Evolutionary conservation across 92 coral and sea anemone genomes (phyloP).

Genomic region (Pocillopora grandis): DNA sequence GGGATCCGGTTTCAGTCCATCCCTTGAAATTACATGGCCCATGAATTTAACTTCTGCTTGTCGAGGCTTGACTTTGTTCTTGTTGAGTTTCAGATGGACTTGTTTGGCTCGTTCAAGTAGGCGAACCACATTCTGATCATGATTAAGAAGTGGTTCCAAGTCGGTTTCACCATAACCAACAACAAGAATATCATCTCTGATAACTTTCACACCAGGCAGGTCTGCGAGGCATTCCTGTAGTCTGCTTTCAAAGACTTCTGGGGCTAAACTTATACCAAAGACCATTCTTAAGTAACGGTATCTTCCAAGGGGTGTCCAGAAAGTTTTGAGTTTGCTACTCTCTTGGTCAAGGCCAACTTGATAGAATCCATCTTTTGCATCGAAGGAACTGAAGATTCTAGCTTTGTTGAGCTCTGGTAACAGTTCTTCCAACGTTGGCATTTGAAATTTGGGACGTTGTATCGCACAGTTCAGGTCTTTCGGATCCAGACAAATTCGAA

Average conservation of each 20-base stretch:
- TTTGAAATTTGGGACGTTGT: constrained; percentile 46
- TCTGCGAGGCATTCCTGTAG: constrained; percentile 44
- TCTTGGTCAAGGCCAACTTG: constrained; percentile 41
- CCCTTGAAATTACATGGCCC: constrained; percentile 45
- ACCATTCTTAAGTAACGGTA: constrained; percentile 47
- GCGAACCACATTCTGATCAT: constrained; percentile 39
- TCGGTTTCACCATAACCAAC: constrained; percentile 45
- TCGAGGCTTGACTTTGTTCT: constrained; percentile 14
- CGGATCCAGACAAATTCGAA: constrained; percentile 56
- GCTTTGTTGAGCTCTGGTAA: constrained; percentile 51
- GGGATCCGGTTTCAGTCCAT: constrained; percentile 53
- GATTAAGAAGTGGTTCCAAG: constrained; percentile 29
- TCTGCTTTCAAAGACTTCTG: constrained; percentile 51
- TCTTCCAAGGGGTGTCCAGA: constrained; percentile 62
- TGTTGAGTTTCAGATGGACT: constrained; percentile 42
- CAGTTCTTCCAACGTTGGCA: constrained; percentile 54
- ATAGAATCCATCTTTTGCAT: constrained; percentile 58
- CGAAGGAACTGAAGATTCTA: constrained; percentile 33
- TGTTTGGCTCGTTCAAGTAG: constrained; percentile 45
- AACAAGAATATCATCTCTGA: constrained; percentile 49
- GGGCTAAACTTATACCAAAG: constrained; percentile 52
- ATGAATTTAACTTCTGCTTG: constrained; percentile 39
- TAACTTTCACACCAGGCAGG: constrained; percentile 35
- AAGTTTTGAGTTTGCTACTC: constrained; percentile 39
- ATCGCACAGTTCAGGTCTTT: constrained; percentile 42